Percentiles rank a stretch among this genome's conserved stretches.
Conservation (phyloP, 2,113 vertebrate species). For the Hippolais icterina region DNA sequence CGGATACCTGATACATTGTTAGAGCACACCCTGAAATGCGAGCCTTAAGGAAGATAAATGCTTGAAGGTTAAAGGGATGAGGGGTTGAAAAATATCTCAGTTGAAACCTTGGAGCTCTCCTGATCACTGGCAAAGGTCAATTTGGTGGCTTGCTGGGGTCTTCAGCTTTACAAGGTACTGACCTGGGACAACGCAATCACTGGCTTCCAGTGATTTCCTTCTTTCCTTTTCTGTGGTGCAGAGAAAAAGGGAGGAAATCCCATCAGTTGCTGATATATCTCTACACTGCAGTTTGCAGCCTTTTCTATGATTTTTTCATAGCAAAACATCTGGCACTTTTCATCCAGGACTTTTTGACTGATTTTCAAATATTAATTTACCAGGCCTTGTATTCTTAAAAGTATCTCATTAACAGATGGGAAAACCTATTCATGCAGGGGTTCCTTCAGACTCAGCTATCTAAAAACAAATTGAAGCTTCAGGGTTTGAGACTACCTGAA, state of each 20-base stretch:
- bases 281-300: neutral
- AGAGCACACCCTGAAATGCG: neutral
- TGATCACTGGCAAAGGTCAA: neutral
- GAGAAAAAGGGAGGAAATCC: neutral
- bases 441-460: neutral
- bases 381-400: neutral
- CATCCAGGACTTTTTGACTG: neutral
- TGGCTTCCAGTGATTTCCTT: neutral
- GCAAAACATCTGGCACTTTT: neutral
- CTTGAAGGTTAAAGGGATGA: slow-evolving; percentile 19
- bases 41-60: neutral
- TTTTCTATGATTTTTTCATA: neutral
- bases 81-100: neutral
- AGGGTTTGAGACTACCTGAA: neutral
- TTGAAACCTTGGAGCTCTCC: slow-evolving; percentile 20
- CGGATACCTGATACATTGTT: neutral
- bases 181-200: neutral
- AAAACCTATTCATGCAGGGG: neutral
- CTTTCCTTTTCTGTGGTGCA: neutral
- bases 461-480: neutral
- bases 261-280: neutral
- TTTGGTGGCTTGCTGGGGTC: neutral
- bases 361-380: neutral
- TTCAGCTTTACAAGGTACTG: neutral
- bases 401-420: neutral